Percentiles rank a stretch among this genome's conserved stretches.
These are phyloP conservation scores for Artibeus jamaicensis DNA, from an alignment of 2,797 vertebrate species.

Conservation along the genomic window DNA sequence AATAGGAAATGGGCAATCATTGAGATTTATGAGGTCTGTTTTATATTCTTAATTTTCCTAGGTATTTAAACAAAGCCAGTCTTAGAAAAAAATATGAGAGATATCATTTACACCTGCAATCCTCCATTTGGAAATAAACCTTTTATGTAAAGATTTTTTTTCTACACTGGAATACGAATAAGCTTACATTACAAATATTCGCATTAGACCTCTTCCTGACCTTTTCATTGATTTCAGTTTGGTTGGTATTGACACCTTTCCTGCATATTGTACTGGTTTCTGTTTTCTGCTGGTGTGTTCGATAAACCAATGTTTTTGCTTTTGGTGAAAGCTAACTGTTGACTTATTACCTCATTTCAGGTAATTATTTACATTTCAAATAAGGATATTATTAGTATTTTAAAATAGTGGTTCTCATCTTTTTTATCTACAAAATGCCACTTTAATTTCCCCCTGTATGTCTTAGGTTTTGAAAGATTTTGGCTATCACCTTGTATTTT, in stretches of 20 bases:
- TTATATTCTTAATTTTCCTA: neutral
- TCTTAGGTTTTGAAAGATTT: neutral
- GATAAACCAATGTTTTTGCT: neutral
- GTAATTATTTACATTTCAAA: neutral
- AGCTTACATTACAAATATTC: neutral
- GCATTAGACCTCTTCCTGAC: neutral
- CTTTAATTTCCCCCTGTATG: neutral
- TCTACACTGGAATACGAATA: neutral
- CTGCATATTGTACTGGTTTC: neutral
- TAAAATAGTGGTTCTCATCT: neutral
- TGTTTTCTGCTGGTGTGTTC: neutral
- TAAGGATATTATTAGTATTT: neutral
- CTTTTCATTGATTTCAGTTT: neutral
- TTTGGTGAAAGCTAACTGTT: neutral
- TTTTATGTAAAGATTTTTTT: neutral
- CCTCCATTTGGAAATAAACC: neutral
- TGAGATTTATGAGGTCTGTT: neutral
- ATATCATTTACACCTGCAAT: neutral
- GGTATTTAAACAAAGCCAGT: neutral
- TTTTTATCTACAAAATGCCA: neutral
- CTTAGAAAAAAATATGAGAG: neutral
- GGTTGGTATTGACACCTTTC: neutral
- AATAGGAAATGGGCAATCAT: neutral
- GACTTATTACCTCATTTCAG: neutral
- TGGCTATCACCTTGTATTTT: neutral